phyloP scores from a whole-genome alignment of 2,113 vertebrate species.

The Leuciscus idus region DNA sequence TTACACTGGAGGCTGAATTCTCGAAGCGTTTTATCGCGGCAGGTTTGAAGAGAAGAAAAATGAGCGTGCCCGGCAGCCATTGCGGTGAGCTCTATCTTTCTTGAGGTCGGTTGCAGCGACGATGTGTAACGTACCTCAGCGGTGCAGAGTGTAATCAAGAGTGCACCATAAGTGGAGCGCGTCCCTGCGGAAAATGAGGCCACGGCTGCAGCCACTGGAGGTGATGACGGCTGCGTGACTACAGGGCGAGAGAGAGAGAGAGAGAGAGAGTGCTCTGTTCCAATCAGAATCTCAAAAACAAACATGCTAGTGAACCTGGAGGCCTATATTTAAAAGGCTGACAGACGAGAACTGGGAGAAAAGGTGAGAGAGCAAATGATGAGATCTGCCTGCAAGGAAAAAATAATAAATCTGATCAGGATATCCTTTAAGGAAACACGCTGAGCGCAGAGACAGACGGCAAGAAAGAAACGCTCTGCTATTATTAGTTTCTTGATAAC shows the following conservation, averaged over 20 bases:
- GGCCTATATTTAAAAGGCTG: slow-evolving; percentile 33
- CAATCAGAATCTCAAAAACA: slow-evolving; percentile 33
- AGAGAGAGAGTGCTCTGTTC: slow-evolving; percentile 15
- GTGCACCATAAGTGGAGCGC: slow-evolving; percentile 61
- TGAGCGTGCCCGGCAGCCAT: slow-evolving; percentile 32
- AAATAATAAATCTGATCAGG: slow-evolving; percentile 57
- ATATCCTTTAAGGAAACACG: slow-evolving; percentile 73
- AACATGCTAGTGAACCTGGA: slow-evolving; percentile 17
- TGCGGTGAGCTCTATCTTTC: slow-evolving; percentile 43
- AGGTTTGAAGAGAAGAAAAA: slow-evolving; percentile 45
- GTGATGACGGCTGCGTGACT: slow-evolving; percentile 42
- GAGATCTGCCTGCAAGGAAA: not conserved
- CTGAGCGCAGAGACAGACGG: slow-evolving; percentile 50
- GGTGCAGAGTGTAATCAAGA: slow-evolving; percentile 68
- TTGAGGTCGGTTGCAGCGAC: slow-evolving; percentile 49
- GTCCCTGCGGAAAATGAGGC: slow-evolving; percentile 55
- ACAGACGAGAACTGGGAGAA: slow-evolving; percentile 17
- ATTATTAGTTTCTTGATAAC: slow-evolving; percentile 73
- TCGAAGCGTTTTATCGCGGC: not conserved
- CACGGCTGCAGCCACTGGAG: slow-evolving; percentile 45
- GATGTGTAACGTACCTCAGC: slow-evolving; percentile 46
- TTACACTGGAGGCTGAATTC: slow-evolving; percentile 66
- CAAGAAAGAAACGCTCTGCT: slow-evolving; percentile 53
- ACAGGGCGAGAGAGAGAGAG: not conserved
- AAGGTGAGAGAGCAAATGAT: slow-evolving; percentile 23